Evolutionary conservation across 2,113 vertebrate species (phyloP).

Genomic region (Nesospiza acunhae): DNA sequence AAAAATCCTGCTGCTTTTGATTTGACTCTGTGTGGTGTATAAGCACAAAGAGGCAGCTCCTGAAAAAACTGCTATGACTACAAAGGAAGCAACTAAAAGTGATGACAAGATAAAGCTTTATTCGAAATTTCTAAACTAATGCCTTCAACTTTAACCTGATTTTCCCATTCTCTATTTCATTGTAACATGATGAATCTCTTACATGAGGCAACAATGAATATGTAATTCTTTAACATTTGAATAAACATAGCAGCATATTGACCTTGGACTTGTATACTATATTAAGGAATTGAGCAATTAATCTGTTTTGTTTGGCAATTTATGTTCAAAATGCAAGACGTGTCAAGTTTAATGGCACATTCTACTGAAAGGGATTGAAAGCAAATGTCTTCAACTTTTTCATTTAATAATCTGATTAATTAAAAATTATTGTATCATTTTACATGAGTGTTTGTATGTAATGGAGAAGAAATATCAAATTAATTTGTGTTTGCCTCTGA

Average conservation of each 20-base stretch:
- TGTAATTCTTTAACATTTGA: neutral
- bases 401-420: neutral
- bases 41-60: neutral
- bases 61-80: neutral
- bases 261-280: neutral
- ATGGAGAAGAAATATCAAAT: neutral
- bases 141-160: neutral
- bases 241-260: neutral
- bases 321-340: neutral
- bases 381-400: neutral
- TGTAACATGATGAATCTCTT: neutral
- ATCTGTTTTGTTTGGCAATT: constrained; percentile 8
- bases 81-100: neutral
- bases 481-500: neutral
- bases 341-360: neutral
- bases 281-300: constrained; percentile 8
- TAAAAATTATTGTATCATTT: neutral
- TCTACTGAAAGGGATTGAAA: neutral
- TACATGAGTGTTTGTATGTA: neutral
- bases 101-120: neutral
- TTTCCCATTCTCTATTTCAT: neutral
- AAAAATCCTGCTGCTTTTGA: neutral
- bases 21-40: neutral
- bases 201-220: neutral
- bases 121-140: neutral